Base-by-base conservation (phyloP, 2,113 vertebrate genomes). In the Anguilla japonica region DNA sequence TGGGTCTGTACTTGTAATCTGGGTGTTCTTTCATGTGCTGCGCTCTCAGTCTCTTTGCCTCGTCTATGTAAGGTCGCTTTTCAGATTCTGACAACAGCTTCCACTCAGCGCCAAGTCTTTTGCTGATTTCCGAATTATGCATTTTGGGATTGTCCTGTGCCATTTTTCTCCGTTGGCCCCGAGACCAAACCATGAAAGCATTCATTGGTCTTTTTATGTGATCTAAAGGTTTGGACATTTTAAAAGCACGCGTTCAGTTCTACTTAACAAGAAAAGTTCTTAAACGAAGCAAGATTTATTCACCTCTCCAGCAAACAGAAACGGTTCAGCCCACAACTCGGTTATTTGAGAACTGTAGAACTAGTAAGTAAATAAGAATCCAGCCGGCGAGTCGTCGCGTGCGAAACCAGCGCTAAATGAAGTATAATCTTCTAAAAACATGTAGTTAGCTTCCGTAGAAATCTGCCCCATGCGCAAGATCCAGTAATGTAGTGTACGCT, bases 141-240 rank as follows among this genome's bases (percentile, higher is more conserved):
- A 86, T 86, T 86, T 86, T 86, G 50, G 85, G 85, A 43, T 86
- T 86, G 39, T 86, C 85, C 79, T 86, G 85, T 60, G 85, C 85
- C 85, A 86, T 86, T 57, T 86, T 86, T 13, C 85, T 86, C 56
- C 85, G 53, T 40, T 86, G 85, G 26, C 85, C 85, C 26, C 85
- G 79, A 29, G 85, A 86, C 85, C 85, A 86, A 71, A 86, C 85
- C 85, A 86, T 86, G 41, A 86, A 86, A 50, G 85, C 85, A 79
- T 86, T 86, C 85, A 86, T 86, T n/a, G 85, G 85, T 86, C 85
- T 86, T 39, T 86, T 86, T 56, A 86, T 79, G 56, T 79, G 85
- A 6, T 86, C 85, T 82, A 96, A 97, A 60, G 98, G 98, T 94
- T 99, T 99, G 91, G 98, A 99, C 98, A 99, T 99, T 83, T 92